These are phyloP conservation scores for Radopholus similis DNA, from an alignment of 1,140 invertebrate genomes.

Conservation along the genomic window DNA sequence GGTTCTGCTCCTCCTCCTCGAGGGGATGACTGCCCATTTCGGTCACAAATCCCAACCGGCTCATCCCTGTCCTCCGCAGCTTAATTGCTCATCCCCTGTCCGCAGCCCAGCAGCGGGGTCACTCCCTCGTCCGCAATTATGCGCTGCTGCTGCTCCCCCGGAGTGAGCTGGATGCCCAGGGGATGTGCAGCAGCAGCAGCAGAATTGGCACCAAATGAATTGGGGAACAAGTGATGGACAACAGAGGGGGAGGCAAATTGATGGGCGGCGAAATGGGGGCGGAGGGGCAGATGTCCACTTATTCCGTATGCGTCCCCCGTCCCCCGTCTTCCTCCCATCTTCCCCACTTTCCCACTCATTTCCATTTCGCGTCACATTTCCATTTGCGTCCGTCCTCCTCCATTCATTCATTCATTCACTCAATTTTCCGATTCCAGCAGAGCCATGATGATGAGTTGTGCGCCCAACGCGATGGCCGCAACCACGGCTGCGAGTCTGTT, in stretches of 20 bases:
- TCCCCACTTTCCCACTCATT: background rate
- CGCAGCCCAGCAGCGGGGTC: background rate
- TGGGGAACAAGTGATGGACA: no score
- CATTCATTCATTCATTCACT: background rate
- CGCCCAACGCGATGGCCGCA: background rate
- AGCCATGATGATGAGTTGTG: slow-evolving; percentile 2
- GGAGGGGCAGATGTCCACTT: no score
- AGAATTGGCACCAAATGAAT: no score
- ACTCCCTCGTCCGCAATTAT: background rate
- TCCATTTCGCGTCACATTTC: background rate
- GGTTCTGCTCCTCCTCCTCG: background rate
- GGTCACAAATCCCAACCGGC: background rate
- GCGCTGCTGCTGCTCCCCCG: background rate
- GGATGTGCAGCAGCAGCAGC: no score
- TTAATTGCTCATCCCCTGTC: slow-evolving; percentile 2
- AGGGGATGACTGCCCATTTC: slow-evolving; percentile 8
- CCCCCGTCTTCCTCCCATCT: background rate
- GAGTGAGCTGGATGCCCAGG: no score
- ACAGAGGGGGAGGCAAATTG: no score
- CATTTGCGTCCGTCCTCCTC: background rate
- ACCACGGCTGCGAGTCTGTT: background rate
- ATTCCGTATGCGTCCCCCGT: no score
- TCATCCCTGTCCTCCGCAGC: background rate
- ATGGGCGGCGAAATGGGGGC: no score
- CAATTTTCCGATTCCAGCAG: background rate